Base-by-base conservation (phyloP, 2,888 invertebrate genomes). In the Vesta saturnalis region DNA sequence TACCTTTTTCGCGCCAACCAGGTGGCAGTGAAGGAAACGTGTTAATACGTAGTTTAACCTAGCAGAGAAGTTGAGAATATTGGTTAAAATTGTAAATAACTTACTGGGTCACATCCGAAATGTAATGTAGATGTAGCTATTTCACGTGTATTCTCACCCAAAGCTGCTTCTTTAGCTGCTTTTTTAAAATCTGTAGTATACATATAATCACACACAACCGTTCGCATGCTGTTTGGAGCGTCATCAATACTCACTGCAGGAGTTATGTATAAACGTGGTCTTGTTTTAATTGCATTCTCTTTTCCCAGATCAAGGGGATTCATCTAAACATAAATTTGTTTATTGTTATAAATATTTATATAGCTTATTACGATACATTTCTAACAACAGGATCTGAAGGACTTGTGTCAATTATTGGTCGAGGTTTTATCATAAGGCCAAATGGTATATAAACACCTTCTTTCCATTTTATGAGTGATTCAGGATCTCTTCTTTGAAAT, bases 181-280 rank as follows among this genome's bases (percentile, higher is more conserved):
- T 77, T 78, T 59, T 78, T 73, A 73, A 76, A 79, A 23, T 82
- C 83, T 0, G 83, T 82, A 1, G 80, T 83, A 72, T 85, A 85
- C 73, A 81, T 81, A 60, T 76, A 77, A 15, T 79, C 67, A 18
- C 80, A 74, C 4, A 85, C 58, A 10, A 82, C 60, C 46, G 80
- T 75, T 39, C 83, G 75, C 74, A 81, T 79, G 68, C 82, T 77
- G 21, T 85, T 83, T 5, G 78, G 75, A 1, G 83, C 77, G 52
- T 85, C 82, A 67, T 85, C 84, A 46, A 85, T 74, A 64, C 82
- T 79, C 1, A 83, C 78, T 10, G 81, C 83, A 1, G 84, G 83
- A 1, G 82, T 78, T 73, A 81, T 78, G 47, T 80, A 82, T 39
- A 80, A 68, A n/a, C 81, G 76, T 1, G 82, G 82, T 67, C 82